Conservation (phyloP, 2,797 vertebrate genomes). For the Chelmon rostratus region DNA sequence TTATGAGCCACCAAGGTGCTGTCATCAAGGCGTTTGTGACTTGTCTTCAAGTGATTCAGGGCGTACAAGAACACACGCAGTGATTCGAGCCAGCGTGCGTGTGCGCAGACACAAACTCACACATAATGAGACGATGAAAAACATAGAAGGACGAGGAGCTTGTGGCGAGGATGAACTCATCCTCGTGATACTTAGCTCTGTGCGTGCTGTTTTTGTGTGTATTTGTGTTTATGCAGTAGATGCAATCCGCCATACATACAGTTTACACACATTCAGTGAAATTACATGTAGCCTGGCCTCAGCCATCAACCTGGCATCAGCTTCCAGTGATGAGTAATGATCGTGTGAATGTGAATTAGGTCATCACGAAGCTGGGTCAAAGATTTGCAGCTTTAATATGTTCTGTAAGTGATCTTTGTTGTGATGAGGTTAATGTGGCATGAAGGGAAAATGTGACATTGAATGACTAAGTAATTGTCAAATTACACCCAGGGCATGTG, state of each 20-base stretch:
- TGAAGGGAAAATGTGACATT: conserved; percentile 21
- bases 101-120: conserved; percentile 2
- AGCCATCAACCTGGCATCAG: neutral
- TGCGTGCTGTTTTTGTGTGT: neutral
- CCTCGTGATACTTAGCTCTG: neutral
- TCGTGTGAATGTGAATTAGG: conserved; percentile 6
- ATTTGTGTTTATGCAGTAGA: neutral
- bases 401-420: neutral
- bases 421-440: conserved; percentile 27
- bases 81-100: neutral
- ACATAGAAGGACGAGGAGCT: neutral
- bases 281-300: neutral
- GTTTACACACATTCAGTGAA: neutral
- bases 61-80: neutral
- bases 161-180: neutral
- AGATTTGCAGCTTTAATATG: neutral
- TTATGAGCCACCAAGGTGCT: conserved; percentile 40
- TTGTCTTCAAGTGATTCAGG: conserved; percentile 22
- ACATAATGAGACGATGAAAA: conserved; percentile 14
- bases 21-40: conserved; percentile 39
- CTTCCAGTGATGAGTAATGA: conserved; percentile 26
- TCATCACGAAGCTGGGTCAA: conserved; percentile 3
- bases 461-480: conserved; percentile 14
- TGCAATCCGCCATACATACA: neutral
- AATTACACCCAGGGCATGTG: neutral